These are phyloP conservation scores for Liparis tanakae DNA, from an alignment of 2,797 vertebrate genomes.

Conservation along the genomic window DNA sequence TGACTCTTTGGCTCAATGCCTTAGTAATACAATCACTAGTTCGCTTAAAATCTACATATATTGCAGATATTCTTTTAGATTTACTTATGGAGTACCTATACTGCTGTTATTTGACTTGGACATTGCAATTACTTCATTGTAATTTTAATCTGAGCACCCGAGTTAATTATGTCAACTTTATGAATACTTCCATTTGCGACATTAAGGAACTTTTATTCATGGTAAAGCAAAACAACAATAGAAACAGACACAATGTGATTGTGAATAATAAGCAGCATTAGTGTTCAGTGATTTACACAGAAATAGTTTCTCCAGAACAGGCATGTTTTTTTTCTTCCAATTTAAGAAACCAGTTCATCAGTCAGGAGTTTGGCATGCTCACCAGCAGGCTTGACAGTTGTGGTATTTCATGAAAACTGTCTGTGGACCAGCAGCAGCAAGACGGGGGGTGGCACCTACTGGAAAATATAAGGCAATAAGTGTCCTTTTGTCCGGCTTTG, in stretches of 20 bases:
- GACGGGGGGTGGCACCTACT: slow-evolving; percentile 51
- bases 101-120: slow-evolving; percentile 13
- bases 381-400: slow-evolving; percentile 63
- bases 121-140: not conserved
- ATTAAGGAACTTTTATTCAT: not conserved
- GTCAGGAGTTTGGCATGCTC: slow-evolving; percentile 40
- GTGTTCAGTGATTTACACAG: not conserved
- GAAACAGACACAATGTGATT: not conserved
- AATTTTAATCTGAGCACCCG: not conserved
- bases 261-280: not conserved
- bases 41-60: slow-evolving; percentile 31
- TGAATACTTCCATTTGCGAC: not conserved
- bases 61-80: not conserved
- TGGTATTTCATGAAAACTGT: slow-evolving; percentile 52
- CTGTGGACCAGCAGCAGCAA: slow-evolving; percentile 23
- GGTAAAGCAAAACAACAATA: too few relatives aligned
- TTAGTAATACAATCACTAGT: slow-evolving; percentile 64
- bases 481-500: slow-evolving; percentile 21
- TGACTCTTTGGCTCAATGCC: slow-evolving; percentile 46
- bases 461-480: slow-evolving; percentile 30
- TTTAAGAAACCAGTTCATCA: slow-evolving; percentile 62
- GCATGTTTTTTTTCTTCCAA: not conserved
- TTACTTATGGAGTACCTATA: slow-evolving; percentile 3
- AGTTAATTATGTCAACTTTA: not conserved
- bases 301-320: slow-evolving; percentile 6